A percentile compares a stretch with the other conserved stretches of the same genome.
Conservation (phyloP, 2,888 invertebrate genomes). For the Linnaemya vulpina region DNA sequence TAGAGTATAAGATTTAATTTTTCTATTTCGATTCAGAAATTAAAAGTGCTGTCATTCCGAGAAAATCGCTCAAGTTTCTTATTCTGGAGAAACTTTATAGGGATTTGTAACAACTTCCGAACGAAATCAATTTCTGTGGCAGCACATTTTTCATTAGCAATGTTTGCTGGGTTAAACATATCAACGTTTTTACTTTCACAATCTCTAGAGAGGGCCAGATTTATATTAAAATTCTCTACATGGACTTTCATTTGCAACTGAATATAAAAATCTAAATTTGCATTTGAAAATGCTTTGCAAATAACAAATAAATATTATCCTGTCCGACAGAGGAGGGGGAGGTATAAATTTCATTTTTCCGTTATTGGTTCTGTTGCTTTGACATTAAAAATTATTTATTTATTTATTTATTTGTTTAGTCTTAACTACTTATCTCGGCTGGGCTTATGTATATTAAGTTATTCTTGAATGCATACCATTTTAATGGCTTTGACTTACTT, state of each 20-base stretch:
- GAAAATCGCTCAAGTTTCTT: no score
- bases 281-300: constrained; percentile 32
- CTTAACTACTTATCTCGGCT: constrained; percentile 3
- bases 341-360: neutral
- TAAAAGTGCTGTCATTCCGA: no score
- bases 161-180: constrained; percentile 29
- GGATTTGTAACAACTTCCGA: no score
- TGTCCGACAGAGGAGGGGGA: neutral
- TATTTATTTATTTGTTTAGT: constrained; percentile 33
- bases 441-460: neutral
- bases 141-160: neutral
- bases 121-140: no score
- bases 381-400: constrained; percentile 30
- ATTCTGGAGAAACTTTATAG: no score
- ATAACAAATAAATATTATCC: constrained; percentile 38
- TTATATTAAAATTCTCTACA: constrained; percentile 34
- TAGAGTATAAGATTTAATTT: no score
- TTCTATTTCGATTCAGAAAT: no score
- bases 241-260: constrained; percentile 7
- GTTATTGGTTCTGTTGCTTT: constrained; percentile 16
- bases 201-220: neutral
- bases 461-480: neutral
- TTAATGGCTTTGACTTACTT: constrained; percentile 14
- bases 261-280: constrained; percentile 16
- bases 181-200: neutral